Evolutionary conservation across 1,140 invertebrate genomes (phyloP).

Genomic region (Goniozus legneri): DNA sequence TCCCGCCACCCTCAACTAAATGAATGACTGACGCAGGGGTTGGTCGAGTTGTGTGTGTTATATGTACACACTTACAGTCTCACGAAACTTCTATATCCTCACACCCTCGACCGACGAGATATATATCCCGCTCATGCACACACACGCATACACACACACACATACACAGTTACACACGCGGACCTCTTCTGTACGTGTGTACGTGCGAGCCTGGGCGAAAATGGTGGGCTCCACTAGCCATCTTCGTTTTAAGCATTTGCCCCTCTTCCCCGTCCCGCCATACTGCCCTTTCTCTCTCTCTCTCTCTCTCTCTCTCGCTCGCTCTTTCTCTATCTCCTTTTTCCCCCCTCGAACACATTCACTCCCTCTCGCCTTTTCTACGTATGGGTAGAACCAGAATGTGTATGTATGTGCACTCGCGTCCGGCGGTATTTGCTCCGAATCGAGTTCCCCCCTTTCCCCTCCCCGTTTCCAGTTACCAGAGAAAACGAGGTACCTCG

Average conservation of each 20-base stretch:
- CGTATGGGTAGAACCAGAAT: neutral
- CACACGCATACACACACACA: constrained; percentile 14
- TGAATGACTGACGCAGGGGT: constrained; percentile 52
- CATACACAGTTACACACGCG: constrained; percentile 9
- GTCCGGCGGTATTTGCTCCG: constrained; percentile 53
- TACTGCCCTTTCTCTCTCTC: constrained; percentile 5
- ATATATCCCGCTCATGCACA: neutral
- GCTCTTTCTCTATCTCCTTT: constrained; percentile 47
- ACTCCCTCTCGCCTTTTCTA: neutral
- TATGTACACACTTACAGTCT: constrained; percentile 19
- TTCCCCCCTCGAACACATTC: constrained; percentile 55
- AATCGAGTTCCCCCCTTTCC: constrained; percentile 30
- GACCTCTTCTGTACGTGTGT: constrained; percentile 16
- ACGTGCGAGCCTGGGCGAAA: constrained; percentile 30
- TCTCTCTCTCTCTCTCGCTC: constrained; percentile 2
- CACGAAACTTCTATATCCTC: neutral
- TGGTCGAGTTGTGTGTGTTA: constrained; percentile 36
- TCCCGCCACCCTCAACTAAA: constrained; percentile 39
- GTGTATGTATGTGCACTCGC: constrained; percentile 50
- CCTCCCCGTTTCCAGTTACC: constrained; percentile 3
- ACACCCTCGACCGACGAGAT: constrained; percentile 1
- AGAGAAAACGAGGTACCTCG: constrained; percentile 10
- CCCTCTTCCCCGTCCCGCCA: constrained; percentile 10
- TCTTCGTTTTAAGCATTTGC: constrained; percentile 48
- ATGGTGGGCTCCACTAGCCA: constrained; percentile 42